These are phyloP conservation scores for Chrysocyon brachyurus DNA, from an alignment of 2,797 vertebrate species.

Conservation along the genomic window DNA sequence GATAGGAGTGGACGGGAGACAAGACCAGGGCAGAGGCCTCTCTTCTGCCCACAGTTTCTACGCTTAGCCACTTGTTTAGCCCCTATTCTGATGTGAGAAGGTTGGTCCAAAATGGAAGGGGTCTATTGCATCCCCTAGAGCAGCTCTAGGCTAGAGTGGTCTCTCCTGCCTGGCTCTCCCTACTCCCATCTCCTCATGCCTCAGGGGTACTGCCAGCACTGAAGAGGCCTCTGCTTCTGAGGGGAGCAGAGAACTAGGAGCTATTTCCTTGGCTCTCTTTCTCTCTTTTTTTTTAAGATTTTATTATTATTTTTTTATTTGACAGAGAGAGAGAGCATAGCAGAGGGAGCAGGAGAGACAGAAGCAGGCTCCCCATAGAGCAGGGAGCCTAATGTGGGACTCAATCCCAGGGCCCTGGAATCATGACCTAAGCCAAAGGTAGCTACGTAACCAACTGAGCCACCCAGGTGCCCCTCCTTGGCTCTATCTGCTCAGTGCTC, in stretches of 20 bases:
- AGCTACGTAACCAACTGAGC: too few relatives aligned
- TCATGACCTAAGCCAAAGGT: too few relatives aligned
- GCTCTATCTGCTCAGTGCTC: background rate
- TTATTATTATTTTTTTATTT: too few relatives aligned
- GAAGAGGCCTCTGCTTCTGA: background rate
- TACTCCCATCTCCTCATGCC: background rate
- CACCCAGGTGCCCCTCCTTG: background rate
- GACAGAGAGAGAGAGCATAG: too few relatives aligned
- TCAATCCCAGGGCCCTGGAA: too few relatives aligned
- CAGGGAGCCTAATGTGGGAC: too few relatives aligned
- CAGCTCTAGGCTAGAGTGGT: background rate
- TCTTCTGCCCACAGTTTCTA: background rate
- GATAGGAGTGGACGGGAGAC: background rate
- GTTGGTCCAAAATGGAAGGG: background rate
- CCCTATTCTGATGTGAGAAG: background rate
- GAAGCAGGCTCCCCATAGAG: too few relatives aligned
- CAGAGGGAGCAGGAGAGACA: too few relatives aligned
- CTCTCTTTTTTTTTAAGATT: too few relatives aligned
- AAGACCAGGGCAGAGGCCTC: background rate
- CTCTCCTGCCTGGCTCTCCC: background rate
- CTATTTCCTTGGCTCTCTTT: background rate
- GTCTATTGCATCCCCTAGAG: background rate
- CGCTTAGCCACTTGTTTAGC: background rate
- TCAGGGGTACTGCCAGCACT: background rate
- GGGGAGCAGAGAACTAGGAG: background rate